phyloP scores from a whole-genome alignment of 64 coral and sea anemone species.

The Anthopleura sola region DNA sequence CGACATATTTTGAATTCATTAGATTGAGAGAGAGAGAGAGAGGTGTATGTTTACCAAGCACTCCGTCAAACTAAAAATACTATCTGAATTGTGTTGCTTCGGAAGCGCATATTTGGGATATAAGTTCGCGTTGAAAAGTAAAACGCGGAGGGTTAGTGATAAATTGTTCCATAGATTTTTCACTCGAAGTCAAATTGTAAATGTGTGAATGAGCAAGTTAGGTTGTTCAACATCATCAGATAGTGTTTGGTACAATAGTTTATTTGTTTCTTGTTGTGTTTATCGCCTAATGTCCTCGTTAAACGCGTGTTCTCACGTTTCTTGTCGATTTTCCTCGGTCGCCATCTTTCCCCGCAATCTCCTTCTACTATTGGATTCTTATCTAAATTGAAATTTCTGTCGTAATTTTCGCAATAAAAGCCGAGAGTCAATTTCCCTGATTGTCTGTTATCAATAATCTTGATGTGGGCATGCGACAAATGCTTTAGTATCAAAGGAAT shows the following conservation, averaged over 20 bases:
- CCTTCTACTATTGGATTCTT: not conserved
- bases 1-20: too few relatives aligned
- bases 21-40: too few relatives aligned
- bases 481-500: not conserved
- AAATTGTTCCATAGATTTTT: too few relatives aligned
- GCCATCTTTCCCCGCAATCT: conserved; percentile 3
- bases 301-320: not conserved
- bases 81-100: too few relatives aligned
- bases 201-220: too few relatives aligned
- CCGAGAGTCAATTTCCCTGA: not conserved
- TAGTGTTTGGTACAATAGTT: not conserved
- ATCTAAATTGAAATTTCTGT: not conserved
- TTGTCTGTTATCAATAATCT: not conserved
- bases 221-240: too few relatives aligned
- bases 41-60: too few relatives aligned
- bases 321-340: not conserved
- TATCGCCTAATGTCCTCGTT: not conserved
- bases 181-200: too few relatives aligned
- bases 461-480: not conserved
- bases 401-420: not conserved
- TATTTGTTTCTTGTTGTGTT: not conserved
- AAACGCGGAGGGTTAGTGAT: too few relatives aligned
- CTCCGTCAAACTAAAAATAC: too few relatives aligned
- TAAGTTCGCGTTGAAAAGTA: too few relatives aligned
- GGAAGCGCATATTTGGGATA: too few relatives aligned